phyloP scores from a whole-genome alignment of 2,113 vertebrate genomes.

The Microcebus tavaratra region DNA sequence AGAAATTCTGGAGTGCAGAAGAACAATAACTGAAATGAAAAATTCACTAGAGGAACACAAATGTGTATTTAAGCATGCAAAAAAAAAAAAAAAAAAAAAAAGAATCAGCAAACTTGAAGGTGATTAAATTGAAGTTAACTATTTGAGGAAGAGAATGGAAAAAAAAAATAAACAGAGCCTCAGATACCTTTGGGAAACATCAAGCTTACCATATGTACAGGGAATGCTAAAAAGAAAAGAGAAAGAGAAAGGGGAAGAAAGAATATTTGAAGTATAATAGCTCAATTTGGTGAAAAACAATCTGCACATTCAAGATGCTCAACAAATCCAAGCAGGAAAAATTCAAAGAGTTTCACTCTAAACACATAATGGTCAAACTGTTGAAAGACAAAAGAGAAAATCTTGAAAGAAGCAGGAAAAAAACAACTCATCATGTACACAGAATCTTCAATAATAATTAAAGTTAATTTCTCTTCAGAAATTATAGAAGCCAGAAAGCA shows the following conservation, averaged over 20 bases:
- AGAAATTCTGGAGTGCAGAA: neutral
- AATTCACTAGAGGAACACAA: neutral
- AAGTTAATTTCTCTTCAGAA: neutral
- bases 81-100: conserved; percentile 37
- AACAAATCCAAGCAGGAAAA: neutral
- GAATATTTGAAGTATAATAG: neutral
- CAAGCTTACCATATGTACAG: neutral
- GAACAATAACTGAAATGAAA: neutral
- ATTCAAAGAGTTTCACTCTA: neutral
- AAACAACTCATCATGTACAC: neutral
- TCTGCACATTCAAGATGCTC: neutral
- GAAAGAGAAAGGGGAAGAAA: neutral
- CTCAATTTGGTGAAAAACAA: neutral
- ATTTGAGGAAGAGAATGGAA: neutral
- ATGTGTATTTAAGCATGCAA: neutral
- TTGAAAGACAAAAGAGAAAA: neutral
- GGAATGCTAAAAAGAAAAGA: neutral
- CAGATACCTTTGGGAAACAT: neutral
- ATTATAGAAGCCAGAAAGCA: neutral
- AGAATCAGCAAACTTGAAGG: neutral
- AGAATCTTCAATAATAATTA: neutral
- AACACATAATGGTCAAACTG: neutral
- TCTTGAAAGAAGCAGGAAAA: neutral
- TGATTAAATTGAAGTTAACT: neutral
- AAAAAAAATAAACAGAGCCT: neutral